A percentile compares a stretch with the other conserved stretches of the same genome.
These are phyloP conservation scores for Leiothrix lutea DNA, from an alignment of 2,113 vertebrate genomes.

Conservation along the genomic window DNA sequence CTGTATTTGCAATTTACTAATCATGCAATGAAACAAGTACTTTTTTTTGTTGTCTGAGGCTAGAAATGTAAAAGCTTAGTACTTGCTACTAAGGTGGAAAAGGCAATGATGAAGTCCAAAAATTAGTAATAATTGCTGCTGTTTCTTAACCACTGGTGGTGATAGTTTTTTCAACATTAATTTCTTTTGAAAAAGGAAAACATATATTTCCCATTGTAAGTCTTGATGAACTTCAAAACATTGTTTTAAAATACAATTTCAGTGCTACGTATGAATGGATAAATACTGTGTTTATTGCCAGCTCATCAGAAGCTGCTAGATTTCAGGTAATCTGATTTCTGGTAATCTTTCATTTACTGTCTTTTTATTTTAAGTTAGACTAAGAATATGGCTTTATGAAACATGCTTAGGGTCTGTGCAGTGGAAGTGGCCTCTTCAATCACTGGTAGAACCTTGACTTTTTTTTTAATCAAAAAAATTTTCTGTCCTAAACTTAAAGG, in stretches of 20 bases:
- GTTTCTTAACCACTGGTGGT: neutral
- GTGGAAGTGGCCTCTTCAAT: neutral
- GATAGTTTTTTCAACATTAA: neutral
- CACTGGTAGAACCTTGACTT: neutral
- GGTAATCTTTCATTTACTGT: neutral
- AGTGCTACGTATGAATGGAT: rapidly evolving
- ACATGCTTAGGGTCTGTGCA: neutral
- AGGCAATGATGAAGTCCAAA: neutral
- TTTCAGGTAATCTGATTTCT: neutral
- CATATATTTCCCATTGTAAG: neutral
- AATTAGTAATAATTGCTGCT: neutral
- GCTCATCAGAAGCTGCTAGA: neutral
- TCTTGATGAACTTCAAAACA: neutral
- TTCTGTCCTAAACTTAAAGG: constrained; percentile 3
- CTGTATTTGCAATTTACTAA: neutral
- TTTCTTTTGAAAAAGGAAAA: neutral
- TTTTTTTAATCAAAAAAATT: neutral
- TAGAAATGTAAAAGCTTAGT: neutral
- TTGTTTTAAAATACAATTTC: neutral
- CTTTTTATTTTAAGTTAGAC: neutral
- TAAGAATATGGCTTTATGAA: neutral
- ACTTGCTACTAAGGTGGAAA: neutral
- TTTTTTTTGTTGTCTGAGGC: neutral
- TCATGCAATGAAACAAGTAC: neutral
- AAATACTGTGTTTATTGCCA: neutral